Evolutionary conservation across 2,113 vertebrate species (phyloP).

Genomic region (Vidua chalybeata): DNA sequence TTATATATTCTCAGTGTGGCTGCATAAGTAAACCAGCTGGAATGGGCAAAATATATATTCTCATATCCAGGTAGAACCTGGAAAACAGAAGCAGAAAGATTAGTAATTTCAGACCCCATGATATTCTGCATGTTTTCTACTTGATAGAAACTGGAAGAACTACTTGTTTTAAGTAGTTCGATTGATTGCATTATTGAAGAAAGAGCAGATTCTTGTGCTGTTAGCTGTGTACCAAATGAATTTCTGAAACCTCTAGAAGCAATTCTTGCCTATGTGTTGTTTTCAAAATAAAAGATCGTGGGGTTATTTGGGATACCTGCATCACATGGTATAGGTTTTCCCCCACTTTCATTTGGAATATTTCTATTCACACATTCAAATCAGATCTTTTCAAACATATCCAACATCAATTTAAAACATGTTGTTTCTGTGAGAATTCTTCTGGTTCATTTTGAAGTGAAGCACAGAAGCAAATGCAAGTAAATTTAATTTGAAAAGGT

Average conservation of each 20-base stretch:
- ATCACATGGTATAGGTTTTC: not conserved
- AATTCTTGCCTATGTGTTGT: not conserved
- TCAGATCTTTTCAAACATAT: not conserved
- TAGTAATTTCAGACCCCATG: not conserved
- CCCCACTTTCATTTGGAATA: not conserved
- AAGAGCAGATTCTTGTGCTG: not conserved
- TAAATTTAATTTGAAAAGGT: not conserved
- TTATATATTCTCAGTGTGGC: constrained; percentile 92
- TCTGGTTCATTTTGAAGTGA: not conserved
- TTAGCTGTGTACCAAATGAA: not conserved
- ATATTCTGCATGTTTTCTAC: not conserved
- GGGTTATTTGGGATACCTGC: not conserved
- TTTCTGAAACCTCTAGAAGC: not conserved
- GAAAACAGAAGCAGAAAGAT: constrained; percentile 17
- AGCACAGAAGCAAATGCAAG: not conserved
- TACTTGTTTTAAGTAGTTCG: not conserved
- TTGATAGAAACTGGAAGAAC: not conserved
- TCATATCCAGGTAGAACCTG: constrained; percentile 92
- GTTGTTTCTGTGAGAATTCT: not conserved
- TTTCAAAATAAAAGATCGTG: not conserved
- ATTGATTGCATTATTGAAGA: not conserved
- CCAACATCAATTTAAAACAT: not conserved
- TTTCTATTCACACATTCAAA: not conserved
- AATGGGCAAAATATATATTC: constrained; percentile 90
- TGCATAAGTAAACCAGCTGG: constrained; percentile 93